These are phyloP conservation scores for Eutrigla gurnardus DNA, from an alignment of 2,797 vertebrate genomes.

Conservation along the genomic window DNA sequence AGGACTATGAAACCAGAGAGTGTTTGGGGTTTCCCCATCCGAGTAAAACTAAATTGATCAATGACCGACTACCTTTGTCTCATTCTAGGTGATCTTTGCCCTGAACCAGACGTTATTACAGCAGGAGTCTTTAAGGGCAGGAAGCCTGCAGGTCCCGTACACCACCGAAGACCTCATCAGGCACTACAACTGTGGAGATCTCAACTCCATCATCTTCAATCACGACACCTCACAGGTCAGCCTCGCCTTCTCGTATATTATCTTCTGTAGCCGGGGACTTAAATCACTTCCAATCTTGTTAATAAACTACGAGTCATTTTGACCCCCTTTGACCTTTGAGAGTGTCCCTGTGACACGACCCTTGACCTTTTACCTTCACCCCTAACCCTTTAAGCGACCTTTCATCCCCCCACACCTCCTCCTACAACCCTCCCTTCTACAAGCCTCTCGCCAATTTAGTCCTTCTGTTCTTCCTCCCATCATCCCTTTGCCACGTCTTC, in stretches of 20 bases:
- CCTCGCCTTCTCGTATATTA: background rate
- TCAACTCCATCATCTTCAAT: slow-evolving; percentile 92
- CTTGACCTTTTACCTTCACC: slow-evolving; percentile 55
- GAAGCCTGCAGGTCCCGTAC: slow-evolving; percentile 88
- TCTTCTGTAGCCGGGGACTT: slow-evolving; percentile 4
- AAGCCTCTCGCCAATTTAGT: slow-evolving; percentile 21
- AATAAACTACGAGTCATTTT: slow-evolving; percentile 59
- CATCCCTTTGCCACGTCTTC: background rate
- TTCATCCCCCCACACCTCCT: slow-evolving; percentile 17
- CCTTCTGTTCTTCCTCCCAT: slow-evolving; percentile 7
- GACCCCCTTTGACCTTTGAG: slow-evolving; percentile 56
- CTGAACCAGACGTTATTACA: slow-evolving; percentile 92
- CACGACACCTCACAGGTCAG: slow-evolving; percentile 90
- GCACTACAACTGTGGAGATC: slow-evolving; percentile 93
- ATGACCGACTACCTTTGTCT: slow-evolving; percentile 25
- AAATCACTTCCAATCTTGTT: slow-evolving; percentile 47
- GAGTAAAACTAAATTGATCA: background rate
- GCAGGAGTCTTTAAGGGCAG: slow-evolving; percentile 89
- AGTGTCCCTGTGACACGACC: slow-evolving; percentile 64
- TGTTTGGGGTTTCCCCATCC: background rate
- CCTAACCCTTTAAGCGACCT: slow-evolving; percentile 38
- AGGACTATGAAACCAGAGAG: background rate
- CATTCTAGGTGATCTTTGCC: slow-evolving; percentile 90
- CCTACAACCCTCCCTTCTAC: background rate
- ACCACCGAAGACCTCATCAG: slow-evolving; percentile 92